A percentile compares a stretch with the other conserved stretches of the same genome.
These are phyloP conservation scores for Cisticola juncidis DNA, from an alignment of 2,113 vertebrate genomes.

Conservation along the genomic window DNA sequence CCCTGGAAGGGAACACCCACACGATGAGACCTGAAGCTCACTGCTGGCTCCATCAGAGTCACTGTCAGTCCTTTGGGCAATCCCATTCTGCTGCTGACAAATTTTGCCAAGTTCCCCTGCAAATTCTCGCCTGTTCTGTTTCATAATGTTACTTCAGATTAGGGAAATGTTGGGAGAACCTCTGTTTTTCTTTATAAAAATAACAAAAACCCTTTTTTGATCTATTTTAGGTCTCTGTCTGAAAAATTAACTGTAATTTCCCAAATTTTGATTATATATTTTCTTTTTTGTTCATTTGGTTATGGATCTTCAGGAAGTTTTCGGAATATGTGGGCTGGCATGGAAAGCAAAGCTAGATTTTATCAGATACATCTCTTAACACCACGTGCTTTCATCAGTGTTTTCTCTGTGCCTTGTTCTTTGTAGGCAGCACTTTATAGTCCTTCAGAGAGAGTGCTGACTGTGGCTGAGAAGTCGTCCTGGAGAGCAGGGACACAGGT, in stretches of 20 bases:
- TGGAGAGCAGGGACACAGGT: slow-evolving; percentile 1
- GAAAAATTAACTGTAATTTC: not conserved
- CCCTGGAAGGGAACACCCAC: not conserved
- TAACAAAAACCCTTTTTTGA: rapidly evolving
- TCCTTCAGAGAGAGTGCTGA: slow-evolving; percentile 9
- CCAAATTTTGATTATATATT: not conserved
- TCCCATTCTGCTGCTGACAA: rapidly evolving
- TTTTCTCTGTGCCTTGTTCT: not conserved
- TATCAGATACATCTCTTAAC: not conserved
- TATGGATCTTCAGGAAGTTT: not conserved
- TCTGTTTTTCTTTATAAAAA: not conserved
- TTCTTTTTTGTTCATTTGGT: not conserved
- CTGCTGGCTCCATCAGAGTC: not conserved
- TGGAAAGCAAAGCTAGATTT: not conserved
- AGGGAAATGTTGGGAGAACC: not conserved
- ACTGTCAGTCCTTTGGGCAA: not conserved
- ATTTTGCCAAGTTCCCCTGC: not conserved
- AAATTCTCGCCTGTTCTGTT: not conserved
- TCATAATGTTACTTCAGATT: not conserved
- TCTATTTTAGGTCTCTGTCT: not conserved
- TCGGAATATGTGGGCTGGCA: not conserved
- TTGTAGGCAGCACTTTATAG: not conserved
- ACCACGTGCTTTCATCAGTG: not conserved
- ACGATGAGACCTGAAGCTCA: not conserved
- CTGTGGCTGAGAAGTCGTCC: not conserved